phyloP scores from a whole-genome alignment of 2,797 vertebrate genomes.

The Lepilemur ruficaudatus region DNA sequence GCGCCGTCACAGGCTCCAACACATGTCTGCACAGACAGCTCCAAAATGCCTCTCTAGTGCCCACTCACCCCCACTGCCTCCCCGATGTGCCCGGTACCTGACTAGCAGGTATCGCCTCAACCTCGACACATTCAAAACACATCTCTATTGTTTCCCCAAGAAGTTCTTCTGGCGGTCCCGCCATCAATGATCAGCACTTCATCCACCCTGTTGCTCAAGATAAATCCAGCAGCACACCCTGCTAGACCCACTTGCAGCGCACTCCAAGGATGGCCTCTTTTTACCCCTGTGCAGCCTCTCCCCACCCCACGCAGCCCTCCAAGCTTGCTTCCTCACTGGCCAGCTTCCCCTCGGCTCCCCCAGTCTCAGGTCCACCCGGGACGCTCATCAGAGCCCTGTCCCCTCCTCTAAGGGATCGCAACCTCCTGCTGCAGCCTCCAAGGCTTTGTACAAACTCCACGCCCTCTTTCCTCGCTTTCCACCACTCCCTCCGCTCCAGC shows the following conservation, averaged over 20 bases:
- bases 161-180: not conserved
- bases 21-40: not conserved
- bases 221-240: not conserved
- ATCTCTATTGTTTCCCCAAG: not conserved
- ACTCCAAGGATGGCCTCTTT: not conserved
- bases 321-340: accelerated
- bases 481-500: not conserved
- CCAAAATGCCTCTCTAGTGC: not conserved
- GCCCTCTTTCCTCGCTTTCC: not conserved
- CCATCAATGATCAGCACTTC: not conserved
- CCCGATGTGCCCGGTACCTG: not conserved
- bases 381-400: not conserved
- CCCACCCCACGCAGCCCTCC: accelerated
- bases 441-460: not conserved
- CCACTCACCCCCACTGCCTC: not conserved
- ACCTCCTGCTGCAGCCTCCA: not conserved
- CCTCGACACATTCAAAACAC: not conserved
- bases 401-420: not conserved
- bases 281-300: too few species aligned
- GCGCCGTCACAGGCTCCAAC: not conserved
- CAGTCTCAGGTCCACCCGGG: accelerated
- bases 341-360: not conserved
- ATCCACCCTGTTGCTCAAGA: not conserved
- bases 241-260: not conserved
- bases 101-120: not conserved